Evolutionary conservation across 2,888 invertebrate genomes (phyloP), one percentile per base, ranked within the genome.

Genomic region (Prosapia bicincta): DNA sequence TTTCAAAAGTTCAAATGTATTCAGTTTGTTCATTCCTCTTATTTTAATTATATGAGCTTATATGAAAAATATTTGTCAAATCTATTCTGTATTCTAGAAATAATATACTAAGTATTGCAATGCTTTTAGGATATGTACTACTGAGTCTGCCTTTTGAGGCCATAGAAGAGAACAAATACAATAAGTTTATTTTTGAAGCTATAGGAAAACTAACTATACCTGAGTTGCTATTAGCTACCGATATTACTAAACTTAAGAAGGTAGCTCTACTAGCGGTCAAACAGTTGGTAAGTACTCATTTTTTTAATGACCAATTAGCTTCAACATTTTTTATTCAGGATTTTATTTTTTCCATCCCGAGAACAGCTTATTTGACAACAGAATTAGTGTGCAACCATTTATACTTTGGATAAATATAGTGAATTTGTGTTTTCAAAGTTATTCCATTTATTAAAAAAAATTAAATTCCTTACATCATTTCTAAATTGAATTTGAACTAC

Each of bases 141-240:
- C 32, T 28, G 20, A 15, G 65, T 66, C 26, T 71, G 10, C 71
- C 71, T 26, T 10, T 15, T 6, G 66, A 43, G 20, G 71, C 26
- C 20, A 65, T 71, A 7, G 26, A 26, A 25, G 28, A 23, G 6
- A 65, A 54, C 15, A 65, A 71, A 23, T 65, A 65, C 28, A 54
- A 26, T 9, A 66, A 23, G 10, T 66, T 28, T 23, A 71, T 71
- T 54, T 54, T 71, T 20, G 65, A 20, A 24, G 25, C 28, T 26
- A 71, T 71, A 65, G 71, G 71, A 15, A 54, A 71, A n/a, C n/a
- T 71, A 25, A 65, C 71, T 26, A 20, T 66, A n/a, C 38, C 71
- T 54, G 71, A 71, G 26, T 23, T 71, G 10, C 20, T 71, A 66
- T 5, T 66, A 20, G 71, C 67, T 67, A 26, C 26, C 26, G n/a